Percentiles rank a stretch among this genome's conserved stretches.
Evolutionary conservation across 2,113 vertebrate species (phyloP).

Genomic region (Marcusenius ussheri): DNA sequence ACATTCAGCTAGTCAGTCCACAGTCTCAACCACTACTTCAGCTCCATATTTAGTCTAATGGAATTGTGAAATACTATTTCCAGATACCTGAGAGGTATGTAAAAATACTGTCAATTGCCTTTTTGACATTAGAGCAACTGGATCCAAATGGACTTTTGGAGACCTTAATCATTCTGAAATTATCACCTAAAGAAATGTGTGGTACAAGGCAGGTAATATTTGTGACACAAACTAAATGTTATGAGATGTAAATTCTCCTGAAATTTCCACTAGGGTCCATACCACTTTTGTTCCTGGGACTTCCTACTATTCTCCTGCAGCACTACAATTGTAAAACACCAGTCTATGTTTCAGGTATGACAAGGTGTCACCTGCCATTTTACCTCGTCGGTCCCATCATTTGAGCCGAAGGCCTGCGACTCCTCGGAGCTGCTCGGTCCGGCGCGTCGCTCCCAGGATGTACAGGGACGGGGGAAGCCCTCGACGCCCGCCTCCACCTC

Average conservation of each 20-base stretch:
- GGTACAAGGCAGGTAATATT: neutral
- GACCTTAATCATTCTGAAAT: neutral
- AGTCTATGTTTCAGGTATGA: too few relatives aligned
- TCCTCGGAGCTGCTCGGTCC: neutral
- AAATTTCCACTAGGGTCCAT: neutral
- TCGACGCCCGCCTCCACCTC: neutral
- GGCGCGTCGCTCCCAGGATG: neutral
- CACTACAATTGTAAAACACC: neutral
- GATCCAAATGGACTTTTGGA: neutral
- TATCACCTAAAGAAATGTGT: neutral
- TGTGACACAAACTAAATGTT: neutral
- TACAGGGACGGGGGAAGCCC: neutral
- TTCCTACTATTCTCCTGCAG: neutral
- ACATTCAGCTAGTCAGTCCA: neutral
- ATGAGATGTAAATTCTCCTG: neutral
- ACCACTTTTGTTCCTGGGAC: neutral
- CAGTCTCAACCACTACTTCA: neutral
- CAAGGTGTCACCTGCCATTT: neutral
- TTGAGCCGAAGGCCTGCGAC: neutral
- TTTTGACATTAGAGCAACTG: neutral
- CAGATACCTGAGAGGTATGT: neutral
- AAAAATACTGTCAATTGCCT: neutral
- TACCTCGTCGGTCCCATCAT: neutral
- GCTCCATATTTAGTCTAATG: neutral
- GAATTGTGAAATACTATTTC: neutral